These are phyloP conservation scores for Chymomyza procnemis DNA, from an alignment of 2,888 invertebrate genomes.

Conservation along the genomic window DNA sequence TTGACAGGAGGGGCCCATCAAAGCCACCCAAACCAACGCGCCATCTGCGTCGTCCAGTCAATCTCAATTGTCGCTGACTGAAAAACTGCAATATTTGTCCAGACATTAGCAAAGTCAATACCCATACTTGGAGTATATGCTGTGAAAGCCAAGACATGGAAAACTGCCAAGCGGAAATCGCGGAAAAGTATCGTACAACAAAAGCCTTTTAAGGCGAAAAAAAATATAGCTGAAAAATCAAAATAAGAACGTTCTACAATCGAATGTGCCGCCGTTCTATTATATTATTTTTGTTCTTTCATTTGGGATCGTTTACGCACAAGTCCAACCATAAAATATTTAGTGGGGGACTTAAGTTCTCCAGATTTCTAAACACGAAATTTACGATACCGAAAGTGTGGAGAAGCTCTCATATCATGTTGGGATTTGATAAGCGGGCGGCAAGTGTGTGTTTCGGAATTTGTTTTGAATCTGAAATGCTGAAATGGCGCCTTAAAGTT, in stretches of 20 bases:
- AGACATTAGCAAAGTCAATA: slow-evolving; percentile 65
- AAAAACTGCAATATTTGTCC: slow-evolving; percentile 58
- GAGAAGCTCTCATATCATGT: slow-evolving; percentile 1
- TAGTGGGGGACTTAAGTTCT: slow-evolving; percentile 37
- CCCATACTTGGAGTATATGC: slow-evolving; percentile 44
- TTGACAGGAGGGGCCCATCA: neutral
- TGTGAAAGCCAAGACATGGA: neutral
- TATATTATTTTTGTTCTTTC: too few species aligned
- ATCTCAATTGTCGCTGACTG: slow-evolving; percentile 20
- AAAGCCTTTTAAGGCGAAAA: slow-evolving; percentile 35
- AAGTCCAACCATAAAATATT: slow-evolving; percentile 53
- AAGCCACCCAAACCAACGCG: neutral
- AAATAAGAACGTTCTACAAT: slow-evolving; percentile 27
- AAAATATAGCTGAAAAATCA: slow-evolving; percentile 1
- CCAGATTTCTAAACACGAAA: neutral
- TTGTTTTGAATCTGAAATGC: neutral
- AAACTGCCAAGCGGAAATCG: slow-evolving; percentile 48
- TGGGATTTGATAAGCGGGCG: slow-evolving; percentile 1
- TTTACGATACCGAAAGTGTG: neutral
- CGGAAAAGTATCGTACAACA: slow-evolving; percentile 51
- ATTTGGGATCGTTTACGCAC: slow-evolving; percentile 17
- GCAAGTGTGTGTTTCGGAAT: neutral
- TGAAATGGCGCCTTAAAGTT: neutral
- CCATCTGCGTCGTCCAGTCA: neutral
- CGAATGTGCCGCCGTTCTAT: slow-evolving; percentile 35